A percentile compares a stretch with the other conserved stretches of the same genome.
Evolutionary conservation across 2,888 invertebrate genomes (phyloP).

Genomic region (Dasypolia templi): DNA sequence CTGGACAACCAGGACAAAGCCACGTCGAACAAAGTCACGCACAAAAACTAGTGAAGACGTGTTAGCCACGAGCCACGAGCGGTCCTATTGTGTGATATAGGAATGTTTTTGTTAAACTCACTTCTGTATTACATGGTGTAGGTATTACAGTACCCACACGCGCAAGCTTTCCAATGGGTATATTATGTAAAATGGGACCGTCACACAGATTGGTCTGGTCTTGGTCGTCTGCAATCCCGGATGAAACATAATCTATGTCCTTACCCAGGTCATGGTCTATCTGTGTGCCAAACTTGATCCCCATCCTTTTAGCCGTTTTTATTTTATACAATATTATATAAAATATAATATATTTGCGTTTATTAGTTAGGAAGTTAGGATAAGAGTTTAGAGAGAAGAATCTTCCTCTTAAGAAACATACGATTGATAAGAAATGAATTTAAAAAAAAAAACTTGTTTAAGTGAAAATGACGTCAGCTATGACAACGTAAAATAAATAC

Average conservation of each 20-base stretch:
- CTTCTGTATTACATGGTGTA: neutral
- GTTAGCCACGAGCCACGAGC: neutral
- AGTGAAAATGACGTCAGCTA: neutral
- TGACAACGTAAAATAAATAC: constrained; percentile 10
- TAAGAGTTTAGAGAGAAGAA: no score
- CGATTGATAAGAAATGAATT: no score
- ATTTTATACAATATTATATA: neutral
- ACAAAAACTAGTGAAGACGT: constrained; percentile 19
- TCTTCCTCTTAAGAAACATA: no score
- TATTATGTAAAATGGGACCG: neutral
- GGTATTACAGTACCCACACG: neutral
- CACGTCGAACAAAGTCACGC: neutral
- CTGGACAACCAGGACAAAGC: constrained; percentile 19
- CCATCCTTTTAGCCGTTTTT: no score
- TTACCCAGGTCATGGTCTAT: no score
- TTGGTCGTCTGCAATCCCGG: no score
- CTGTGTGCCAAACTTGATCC: no score
- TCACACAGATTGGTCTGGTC: neutral
- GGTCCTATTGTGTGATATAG: no score
- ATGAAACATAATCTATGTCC: no score
- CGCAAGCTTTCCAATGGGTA: neutral
- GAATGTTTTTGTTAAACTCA: neutral
- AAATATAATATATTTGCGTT: no score
- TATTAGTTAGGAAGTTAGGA: no score
- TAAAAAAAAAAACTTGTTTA: no score